A percentile compares a stretch with the other conserved stretches of the same genome.
Evolutionary conservation across 1,140 invertebrate species (phyloP).

Genomic region (Cecropterus lyciades): DNA sequence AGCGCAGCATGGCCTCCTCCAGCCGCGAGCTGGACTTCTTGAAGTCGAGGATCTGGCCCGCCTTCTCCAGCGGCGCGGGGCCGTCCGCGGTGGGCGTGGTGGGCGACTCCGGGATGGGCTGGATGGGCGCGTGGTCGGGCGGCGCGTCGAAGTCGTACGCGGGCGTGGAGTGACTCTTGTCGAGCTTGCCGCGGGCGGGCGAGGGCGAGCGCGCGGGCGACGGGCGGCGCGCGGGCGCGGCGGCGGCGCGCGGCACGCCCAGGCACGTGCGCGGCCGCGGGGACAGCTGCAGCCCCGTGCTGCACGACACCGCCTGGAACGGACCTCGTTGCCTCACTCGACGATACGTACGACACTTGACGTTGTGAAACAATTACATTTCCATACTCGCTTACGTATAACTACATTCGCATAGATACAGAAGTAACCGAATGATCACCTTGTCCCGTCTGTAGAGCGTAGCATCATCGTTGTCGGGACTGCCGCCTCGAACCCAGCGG

Average conservation of each 20-base stretch:
- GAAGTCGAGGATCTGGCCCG: slow-evolving; percentile 70
- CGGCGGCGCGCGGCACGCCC: slow-evolving; percentile 66
- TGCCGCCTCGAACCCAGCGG: slow-evolving; percentile 72
- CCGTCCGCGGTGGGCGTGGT: slow-evolving; percentile 57
- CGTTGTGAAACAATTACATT: too few relatives aligned
- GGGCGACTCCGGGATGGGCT: slow-evolving; percentile 71
- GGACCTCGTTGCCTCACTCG: too few relatives aligned
- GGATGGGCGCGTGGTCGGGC: slow-evolving; percentile 49
- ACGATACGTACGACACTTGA: too few relatives aligned
- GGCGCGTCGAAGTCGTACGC: slow-evolving; percentile 87
- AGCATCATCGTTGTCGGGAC: slow-evolving; percentile 53
- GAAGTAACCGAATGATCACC: slow-evolving; percentile 39
- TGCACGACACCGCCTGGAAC: too few relatives aligned
- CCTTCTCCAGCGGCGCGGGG: slow-evolving; percentile 46
- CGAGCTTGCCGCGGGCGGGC: slow-evolving; percentile 84
- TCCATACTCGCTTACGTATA: too few relatives aligned
- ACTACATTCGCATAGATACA: too few relatives aligned
- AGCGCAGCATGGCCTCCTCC: slow-evolving; percentile 65
- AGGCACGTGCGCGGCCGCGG: slow-evolving; percentile 88
- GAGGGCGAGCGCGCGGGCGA: slow-evolving; percentile 18
- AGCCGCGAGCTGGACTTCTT: slow-evolving; percentile 73
- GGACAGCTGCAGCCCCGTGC: slow-evolving; percentile 47
- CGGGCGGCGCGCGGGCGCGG: slow-evolving; percentile 23
- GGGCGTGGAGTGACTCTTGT: slow-evolving; percentile 91
- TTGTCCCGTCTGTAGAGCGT: slow-evolving; percentile 71